Evolutionary conservation across 35 echinoderm and acorn worm species (phyloP).

Genomic region (Chiridota heheva): DNA sequence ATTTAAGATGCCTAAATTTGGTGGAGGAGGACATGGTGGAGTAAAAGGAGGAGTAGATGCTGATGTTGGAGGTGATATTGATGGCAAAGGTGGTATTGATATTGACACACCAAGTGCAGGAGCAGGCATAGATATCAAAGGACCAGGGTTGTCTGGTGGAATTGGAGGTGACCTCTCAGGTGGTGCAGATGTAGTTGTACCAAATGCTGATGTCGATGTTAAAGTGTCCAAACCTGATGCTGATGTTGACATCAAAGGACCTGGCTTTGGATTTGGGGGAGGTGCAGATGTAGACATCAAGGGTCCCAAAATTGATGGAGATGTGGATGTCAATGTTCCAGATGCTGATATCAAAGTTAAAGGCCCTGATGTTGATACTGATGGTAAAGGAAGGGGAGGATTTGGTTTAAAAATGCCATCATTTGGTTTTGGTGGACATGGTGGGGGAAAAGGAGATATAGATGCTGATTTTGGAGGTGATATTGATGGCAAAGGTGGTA

Average conservation of each 20-base stretch:
- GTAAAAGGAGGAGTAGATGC: constrained; percentile 58
- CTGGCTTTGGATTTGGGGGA: constrained; percentile 46
- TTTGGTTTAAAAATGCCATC: background rate
- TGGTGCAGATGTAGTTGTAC: constrained; percentile 12
- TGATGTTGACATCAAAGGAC: constrained; percentile 41
- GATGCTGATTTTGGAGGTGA: constrained; percentile 17
- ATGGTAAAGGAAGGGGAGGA: background rate
- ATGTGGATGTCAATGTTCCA: constrained; percentile 9
- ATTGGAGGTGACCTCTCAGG: constrained; percentile 9
- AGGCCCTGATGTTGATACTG: constrained; percentile 28
- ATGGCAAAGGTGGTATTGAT: constrained; percentile 36
- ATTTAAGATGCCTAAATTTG: background rate
- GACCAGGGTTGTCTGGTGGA: background rate
- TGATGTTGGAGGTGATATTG: constrained; percentile 43
- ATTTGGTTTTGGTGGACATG: background rate
- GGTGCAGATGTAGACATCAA: constrained; percentile 37
- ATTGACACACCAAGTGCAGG: background rate
- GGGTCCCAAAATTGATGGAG: background rate
- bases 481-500: constrained; percentile 15
- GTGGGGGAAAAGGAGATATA: constrained; percentile 20
- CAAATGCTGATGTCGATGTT: constrained; percentile 31
- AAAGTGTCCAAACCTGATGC: constrained; percentile 25
- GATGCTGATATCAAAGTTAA: constrained; percentile 46
- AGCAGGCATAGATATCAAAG: constrained; percentile 31
- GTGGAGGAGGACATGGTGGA: constrained; percentile 5